Evolutionary conservation across 2,797 vertebrate species (phyloP), one percentile per base, ranked within the genome.

Genomic region (Hippocampus kuda): DNA sequence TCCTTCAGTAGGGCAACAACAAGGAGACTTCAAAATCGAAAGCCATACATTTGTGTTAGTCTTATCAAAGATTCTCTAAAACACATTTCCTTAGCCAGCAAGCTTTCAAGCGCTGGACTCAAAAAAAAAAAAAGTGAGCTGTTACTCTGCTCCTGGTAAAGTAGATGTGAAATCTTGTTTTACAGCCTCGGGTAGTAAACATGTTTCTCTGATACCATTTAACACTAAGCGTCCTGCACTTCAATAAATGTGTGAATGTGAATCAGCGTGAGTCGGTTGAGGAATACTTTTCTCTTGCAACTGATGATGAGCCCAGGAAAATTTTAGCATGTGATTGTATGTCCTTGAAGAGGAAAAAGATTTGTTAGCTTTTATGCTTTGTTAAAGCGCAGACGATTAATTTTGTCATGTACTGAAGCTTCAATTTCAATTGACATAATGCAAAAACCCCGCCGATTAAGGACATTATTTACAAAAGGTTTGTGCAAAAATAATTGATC

Each of bases 1-100:
- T n/a, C 46, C 68, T 79, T 80, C 76, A 73, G 80, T 79, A 79
- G 72, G 76, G 72, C 74, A 79, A 84, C 80, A 79, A 86, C 59
- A 61, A 38, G 30, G 18, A 20, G 16, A 34, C 27, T 38, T 61
- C 30, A 20, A 38, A 76, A 79, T 84, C 78, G 75, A 75, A 41
- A 74, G 61, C 81, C 81, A 67, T 80, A 65, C 69, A 81, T 81
- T 83, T 70, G 66, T 77, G 70, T 78, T 76, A 56, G 76, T 82
- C 68, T 72, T 68, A 78, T 81, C 73, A 79, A 75, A 69, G 65
- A 30, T 68, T 69, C 56, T 71, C 53, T 65, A 38, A 77, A 72
- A 79, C 69, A 66, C 66, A 70, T 65, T 76, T 77, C 69, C 30
- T 70, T 57, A 57, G 22, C 57, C 59, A 6, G 61, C 38, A 26